Conservation (phyloP, 2,113 vertebrate genomes). For the Phylloscopus whistleri region DNA sequence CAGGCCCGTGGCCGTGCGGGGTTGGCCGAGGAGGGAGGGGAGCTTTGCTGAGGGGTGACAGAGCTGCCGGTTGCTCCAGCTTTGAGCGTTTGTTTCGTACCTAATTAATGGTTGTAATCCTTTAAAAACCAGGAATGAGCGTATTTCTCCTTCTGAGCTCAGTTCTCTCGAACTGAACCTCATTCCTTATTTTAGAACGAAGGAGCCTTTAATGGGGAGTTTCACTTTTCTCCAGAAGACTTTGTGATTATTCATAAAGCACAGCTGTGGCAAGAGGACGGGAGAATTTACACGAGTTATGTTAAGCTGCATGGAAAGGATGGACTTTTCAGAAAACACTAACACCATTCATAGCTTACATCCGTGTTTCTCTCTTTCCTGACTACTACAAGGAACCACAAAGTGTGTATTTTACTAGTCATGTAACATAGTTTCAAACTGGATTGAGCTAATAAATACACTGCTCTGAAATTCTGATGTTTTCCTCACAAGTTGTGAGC, state of each 20-base stretch:
- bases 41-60: rapidly evolving
- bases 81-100: background rate
- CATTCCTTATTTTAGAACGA: background rate
- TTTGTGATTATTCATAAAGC: background rate
- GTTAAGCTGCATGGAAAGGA: background rate
- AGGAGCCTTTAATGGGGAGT: too few species aligned
- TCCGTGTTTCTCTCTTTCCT: rapidly evolving
- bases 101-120: background rate
- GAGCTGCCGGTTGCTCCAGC: rapidly evolving
- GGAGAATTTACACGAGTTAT: rapidly evolving
- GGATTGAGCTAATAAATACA: background rate
- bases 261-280: background rate
- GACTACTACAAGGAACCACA: background rate
- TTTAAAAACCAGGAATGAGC: background rate
- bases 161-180: background rate
- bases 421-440: rapidly evolving
- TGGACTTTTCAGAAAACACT: background rate
- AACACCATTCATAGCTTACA: background rate
- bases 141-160: background rate
- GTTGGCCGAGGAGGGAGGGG: background rate
- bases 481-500: background rate
- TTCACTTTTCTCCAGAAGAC: background rate
- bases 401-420: rapidly evolving
- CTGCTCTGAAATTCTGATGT: background rate
- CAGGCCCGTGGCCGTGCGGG: background rate